A percentile compares a stretch with the other conserved stretches of the same genome.
These are phyloP conservation scores for Anthopleura sola DNA, from an alignment of 64 coral and sea anemone species.

Conservation along the genomic window DNA sequence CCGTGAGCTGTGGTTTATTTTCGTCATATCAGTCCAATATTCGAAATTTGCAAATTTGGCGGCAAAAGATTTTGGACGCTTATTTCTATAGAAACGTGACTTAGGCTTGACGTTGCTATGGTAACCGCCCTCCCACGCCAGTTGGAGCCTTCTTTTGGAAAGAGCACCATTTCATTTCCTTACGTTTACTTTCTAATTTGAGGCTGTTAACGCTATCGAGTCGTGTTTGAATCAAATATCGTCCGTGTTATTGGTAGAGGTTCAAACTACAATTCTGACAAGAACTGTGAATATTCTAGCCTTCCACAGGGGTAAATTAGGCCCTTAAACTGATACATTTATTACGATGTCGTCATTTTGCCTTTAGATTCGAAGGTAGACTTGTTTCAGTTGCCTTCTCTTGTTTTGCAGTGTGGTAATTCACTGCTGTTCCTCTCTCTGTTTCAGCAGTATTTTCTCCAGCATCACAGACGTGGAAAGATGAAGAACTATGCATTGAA, in stretches of 20 bases:
- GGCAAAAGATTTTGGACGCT: constrained; percentile 40
- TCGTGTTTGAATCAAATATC: constrained; percentile 29
- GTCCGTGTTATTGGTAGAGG: constrained; percentile 4
- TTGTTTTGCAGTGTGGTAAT: constrained; percentile 11
- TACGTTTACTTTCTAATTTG: constrained; percentile 44
- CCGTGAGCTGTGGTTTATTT: constrained; percentile 22
- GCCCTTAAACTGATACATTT: constrained; percentile 33
- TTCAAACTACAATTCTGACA: constrained; percentile 1
- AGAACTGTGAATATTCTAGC: constrained; percentile 19
- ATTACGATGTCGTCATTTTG: constrained; percentile 38
- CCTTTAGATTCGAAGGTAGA: constrained; percentile 33
- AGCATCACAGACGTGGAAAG: not conserved
- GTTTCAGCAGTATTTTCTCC: constrained; percentile 36
- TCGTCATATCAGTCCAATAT: constrained; percentile 28
- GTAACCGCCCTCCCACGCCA: constrained; percentile 42
- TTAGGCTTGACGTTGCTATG: constrained; percentile 42
- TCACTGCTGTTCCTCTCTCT: constrained; percentile 3
- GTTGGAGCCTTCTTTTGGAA: constrained; percentile 42
- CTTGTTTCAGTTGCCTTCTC: constrained; percentile 20
- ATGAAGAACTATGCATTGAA: not conserved
- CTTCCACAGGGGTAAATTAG: constrained; percentile 20
- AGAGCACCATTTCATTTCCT: constrained; percentile 45
- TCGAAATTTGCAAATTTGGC: constrained; percentile 42
- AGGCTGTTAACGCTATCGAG: constrained; percentile 20
- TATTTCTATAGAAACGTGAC: constrained; percentile 43